These are phyloP conservation scores for Bufo bufo DNA, from an alignment of 2,113 vertebrate genomes.

Conservation along the genomic window DNA sequence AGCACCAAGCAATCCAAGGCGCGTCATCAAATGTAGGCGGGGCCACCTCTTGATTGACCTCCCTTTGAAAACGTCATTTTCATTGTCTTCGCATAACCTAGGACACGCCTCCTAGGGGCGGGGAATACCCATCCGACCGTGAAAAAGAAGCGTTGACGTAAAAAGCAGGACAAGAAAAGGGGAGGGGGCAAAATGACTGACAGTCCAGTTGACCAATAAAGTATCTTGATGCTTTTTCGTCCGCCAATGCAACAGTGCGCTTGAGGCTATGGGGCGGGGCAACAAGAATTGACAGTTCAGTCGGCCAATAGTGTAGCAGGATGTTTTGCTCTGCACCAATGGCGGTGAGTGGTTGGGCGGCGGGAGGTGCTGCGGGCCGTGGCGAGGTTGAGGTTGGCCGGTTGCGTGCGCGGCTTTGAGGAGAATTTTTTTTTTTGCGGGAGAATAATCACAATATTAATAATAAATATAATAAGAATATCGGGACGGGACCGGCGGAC, in stretches of 20 bases:
- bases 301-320: not conserved
- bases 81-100: not conserved
- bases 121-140: not conserved
- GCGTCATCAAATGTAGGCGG: not conserved
- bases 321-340: not conserved
- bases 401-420: conserved; percentile 46
- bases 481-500: not conserved
- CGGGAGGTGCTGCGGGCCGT: conserved; percentile 21
- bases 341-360: not conserved
- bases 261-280: not conserved
- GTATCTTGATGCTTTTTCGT: not conserved
- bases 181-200: not conserved
- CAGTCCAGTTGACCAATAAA: not conserved
- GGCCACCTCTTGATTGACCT: not conserved
- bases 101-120: conserved; percentile 19
- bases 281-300: not conserved
- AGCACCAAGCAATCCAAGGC: not conserved
- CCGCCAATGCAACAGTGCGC: not conserved
- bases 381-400: conserved; percentile 56
- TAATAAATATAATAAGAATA: not conserved
- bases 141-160: conserved; percentile 20
- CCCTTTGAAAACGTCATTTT: conserved; percentile 9
- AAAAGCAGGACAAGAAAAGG: not conserved
- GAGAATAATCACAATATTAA: conserved; percentile 32
- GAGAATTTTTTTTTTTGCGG: conserved; percentile 6